Evolutionary conservation across 2,113 vertebrate genomes (phyloP).

Genomic region (Setophaga coronata): DNA sequence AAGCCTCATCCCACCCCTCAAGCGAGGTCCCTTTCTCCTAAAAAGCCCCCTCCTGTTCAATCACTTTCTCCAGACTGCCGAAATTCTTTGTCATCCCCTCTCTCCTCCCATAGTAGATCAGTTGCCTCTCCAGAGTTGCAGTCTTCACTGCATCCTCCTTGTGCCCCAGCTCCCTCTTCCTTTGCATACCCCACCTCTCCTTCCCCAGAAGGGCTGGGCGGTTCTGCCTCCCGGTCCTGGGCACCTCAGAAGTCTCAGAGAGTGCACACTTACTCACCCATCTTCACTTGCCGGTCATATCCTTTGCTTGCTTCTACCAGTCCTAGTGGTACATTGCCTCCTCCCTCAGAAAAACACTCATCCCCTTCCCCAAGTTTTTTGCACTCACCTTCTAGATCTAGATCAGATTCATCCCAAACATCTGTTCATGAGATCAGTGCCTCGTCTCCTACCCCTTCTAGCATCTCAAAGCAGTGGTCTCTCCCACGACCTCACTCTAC

Average conservation of each 20-base stretch:
- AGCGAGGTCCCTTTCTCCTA: neutral
- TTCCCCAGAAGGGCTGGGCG: neutral
- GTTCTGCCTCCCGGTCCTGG: neutral
- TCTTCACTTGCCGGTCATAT: constrained; percentile 43
- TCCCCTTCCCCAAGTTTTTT: constrained; percentile 22
- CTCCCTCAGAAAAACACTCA: constrained; percentile 13
- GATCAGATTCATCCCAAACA: neutral
- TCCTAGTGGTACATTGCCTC: neutral
- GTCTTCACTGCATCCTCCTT: neutral
- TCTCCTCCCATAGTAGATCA: neutral
- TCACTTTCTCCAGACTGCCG: neutral
- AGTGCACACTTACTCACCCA: constrained; percentile 35
- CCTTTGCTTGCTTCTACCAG: constrained; percentile 39
- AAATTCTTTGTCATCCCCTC: neutral
- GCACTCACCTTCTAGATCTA: constrained; percentile 19
- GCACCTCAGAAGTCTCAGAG: constrained; percentile 47
- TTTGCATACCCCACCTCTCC: neutral
- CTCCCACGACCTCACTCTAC: neutral
- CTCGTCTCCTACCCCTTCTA: neutral
- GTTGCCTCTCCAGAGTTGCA: neutral
- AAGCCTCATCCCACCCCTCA: neutral
- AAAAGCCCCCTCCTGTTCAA: neutral
- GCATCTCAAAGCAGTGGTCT: neutral
- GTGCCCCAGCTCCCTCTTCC: constrained; percentile 2
- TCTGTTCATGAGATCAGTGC: neutral